Base-by-base conservation (phyloP, 2,888 invertebrate genomes). In the Chrysolina americana region DNA sequence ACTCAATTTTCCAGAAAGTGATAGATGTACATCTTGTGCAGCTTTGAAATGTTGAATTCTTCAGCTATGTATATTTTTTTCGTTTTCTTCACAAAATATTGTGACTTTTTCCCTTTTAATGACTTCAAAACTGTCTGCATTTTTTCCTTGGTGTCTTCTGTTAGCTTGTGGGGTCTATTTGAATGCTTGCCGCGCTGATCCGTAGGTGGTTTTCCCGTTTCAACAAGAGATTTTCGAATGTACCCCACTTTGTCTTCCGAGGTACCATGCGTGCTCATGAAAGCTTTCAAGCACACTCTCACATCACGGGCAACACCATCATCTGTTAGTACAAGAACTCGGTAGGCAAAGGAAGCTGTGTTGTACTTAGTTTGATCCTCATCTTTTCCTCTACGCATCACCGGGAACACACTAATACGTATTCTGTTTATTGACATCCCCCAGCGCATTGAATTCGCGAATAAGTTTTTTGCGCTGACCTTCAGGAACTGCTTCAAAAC, bases 1-100 rank as follows among this genome's bases (percentile, higher is more conserved):
- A n/a, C n/a, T n/a, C n/a, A n/a, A n/a, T n/a, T n/a, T n/a, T n/a
- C n/a, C n/a, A n/a, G n/a, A n/a, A n/a, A n/a, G n/a, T n/a, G n/a
- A n/a, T n/a, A n/a, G n/a, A n/a, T n/a, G n/a, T n/a, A n/a, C n/a
- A n/a, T n/a, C n/a, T n/a, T n/a, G n/a, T n/a, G n/a, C n/a, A 72
- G 65, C 74, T 47, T 73, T 70, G 48, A 62, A 17, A 70, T 63
- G 41, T 70, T 70, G 6, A 76, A 48, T 44, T 73, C 62, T 59
- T 73, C 73, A 56, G 73, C 65, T 41, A 71, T 41, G 23, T 70
- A 65, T 13, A 66, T 44, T 41, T 71, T 76, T 65, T 48, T 19
- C 23, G 73, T 41, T n/a, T 70, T 44, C 44, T 68, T 48, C 17
- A 56, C n/a, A n/a, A n/a, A n/a, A n/a, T n/a, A n/a, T n/a, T n/a